Conservation (phyloP, 2,113 vertebrate genomes). For the Laterallus jamaicensis region DNA sequence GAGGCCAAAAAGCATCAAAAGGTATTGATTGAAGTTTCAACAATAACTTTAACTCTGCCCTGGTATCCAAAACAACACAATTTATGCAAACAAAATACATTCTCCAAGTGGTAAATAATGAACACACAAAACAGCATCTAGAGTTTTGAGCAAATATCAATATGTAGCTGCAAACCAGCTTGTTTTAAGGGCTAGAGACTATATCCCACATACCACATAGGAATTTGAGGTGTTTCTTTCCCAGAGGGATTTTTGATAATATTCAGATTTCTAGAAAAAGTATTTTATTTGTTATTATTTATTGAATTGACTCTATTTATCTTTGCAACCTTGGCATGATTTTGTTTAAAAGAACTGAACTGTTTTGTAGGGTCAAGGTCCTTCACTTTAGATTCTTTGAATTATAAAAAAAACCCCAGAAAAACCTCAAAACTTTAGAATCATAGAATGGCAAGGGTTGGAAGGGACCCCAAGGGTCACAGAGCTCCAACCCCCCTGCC, state of each 20-base stretch:
- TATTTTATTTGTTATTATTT: not conserved
- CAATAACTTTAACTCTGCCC: constrained; percentile 37
- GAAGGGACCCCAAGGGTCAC: too few relatives aligned
- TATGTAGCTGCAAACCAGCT: not conserved
- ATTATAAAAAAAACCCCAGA: not conserved
- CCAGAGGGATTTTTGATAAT: not conserved
- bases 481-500: too few relatives aligned
- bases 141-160: constrained; percentile 20
- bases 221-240: not conserved
- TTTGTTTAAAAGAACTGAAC: not conserved
- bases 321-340: not conserved
- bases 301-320: not conserved
- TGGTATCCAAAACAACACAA: not conserved
- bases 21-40: constrained; percentile 34
- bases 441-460: too few relatives aligned
- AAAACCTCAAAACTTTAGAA: not conserved
- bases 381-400: not conserved
- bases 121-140: not conserved
- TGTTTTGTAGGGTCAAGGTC: not conserved
- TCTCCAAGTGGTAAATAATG: constrained; percentile 20
- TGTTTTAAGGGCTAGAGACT: not conserved
- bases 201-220: not conserved
- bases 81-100: constrained; percentile 12
- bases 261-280: not conserved
- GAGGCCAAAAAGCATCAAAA: not conserved